Base-by-base conservation (phyloP, 2,888 invertebrate genomes). In the Eupithecia inturbata region DNA sequence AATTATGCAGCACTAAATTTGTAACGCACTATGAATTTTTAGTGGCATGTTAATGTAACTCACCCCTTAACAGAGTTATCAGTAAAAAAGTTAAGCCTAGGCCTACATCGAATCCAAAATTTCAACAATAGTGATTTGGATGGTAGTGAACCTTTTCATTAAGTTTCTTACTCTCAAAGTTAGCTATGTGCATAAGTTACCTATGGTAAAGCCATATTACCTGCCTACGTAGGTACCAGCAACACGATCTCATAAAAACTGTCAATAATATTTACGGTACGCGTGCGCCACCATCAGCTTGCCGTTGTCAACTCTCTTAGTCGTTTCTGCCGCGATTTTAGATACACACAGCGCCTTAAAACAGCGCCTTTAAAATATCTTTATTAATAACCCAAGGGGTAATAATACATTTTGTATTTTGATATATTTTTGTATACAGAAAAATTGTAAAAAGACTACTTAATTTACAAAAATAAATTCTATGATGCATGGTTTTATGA, bases 11-110 rank as follows among this genome's bases (percentile, higher is more conserved):
- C 68, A 57, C 68, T 66, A 68, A n/a, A 80, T 45, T 76, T 76
- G 77, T 78, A 22, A 75, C 76, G 81, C 82, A 79, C 80, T 81
- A 78, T 81, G 75, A 81, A 80, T 80, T 82, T 82, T 84, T 80
- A 81, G 72, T 70, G 66, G 77, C 79, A 74, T 76, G 74, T 77
- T 68, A 78, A 78, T 77, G 77, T 76, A 68, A 74, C 19, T 53
- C 49, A 68, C 41, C 72, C 71, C 5, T 33, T 71, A 28, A 14
- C 7, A 31, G 31, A 28, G 45, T 41, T 31, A 31, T 62, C 31
- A 31, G 19, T 62, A 31, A 31, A 31, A 62, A 62, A 31, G 49
- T 53, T 26, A 26, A 4, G 12, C 3, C 57, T 26, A 1, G 26
- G 57, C 26, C 14, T 53, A 53, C 0, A 22, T 22, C 12, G 1